These are phyloP conservation scores for Tragulus kanchil DNA, from an alignment of 2,113 vertebrate genomes.

Conservation along the genomic window DNA sequence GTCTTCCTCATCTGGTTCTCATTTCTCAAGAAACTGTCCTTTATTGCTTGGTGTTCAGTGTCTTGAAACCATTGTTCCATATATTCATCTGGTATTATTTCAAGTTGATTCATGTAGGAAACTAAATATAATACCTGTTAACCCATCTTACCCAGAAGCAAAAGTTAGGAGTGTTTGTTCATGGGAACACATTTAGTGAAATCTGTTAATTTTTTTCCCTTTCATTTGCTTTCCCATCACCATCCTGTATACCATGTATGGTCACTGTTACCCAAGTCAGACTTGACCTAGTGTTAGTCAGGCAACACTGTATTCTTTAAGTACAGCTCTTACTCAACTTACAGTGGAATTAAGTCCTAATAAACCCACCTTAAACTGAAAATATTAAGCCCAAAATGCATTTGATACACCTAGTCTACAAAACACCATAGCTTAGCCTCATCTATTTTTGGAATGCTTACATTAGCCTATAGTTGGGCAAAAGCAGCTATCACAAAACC, in stretches of 20 bases:
- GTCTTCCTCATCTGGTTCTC: not conserved
- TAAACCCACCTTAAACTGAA: not conserved
- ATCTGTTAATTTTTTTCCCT: not conserved
- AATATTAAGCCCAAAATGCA: not conserved
- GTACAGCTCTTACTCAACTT: not conserved
- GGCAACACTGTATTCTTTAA: not conserved
- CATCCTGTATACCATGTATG: not conserved
- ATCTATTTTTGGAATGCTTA: not conserved
- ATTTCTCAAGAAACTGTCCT: constrained; percentile 22
- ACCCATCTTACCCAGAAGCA: not conserved
- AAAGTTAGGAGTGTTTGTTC: constrained; percentile 35
- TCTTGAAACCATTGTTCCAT: not conserved
- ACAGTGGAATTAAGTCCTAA: not conserved
- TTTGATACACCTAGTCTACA: not conserved
- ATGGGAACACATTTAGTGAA: not conserved
- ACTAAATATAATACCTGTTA: not conserved
- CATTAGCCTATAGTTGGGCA: not conserved
- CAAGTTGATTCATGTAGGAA: not conserved
- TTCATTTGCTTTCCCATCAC: constrained; percentile 20
- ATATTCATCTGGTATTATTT: not conserved
- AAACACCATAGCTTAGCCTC: not conserved
- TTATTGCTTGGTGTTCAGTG: not conserved
- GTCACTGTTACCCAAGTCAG: not conserved
- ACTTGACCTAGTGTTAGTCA: not conserved
- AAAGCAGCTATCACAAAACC: not conserved